Evolutionary conservation across 2,888 invertebrate species (phyloP), one percentile per base, ranked within the genome.

Genomic region (Carterocephalus palaemon): DNA sequence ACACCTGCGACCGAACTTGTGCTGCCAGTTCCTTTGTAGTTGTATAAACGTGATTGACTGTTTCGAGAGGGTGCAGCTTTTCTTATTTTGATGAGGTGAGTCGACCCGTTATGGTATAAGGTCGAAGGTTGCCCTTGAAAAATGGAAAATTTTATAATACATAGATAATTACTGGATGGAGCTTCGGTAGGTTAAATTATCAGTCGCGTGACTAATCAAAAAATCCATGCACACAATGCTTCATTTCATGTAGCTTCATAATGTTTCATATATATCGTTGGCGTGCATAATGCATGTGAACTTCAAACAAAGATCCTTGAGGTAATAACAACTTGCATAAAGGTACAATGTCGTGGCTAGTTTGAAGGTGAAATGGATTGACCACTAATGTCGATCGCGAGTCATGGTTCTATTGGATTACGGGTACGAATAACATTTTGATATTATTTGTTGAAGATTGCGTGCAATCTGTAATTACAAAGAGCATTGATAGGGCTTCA

Each of bases 31-130:
- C 81, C 82, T 60, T 64, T 70, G 63, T 60, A 55, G 54, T 57
- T 43, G 57, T 58, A 51, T 47, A 46, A 43, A 39, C 42, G 62
- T 62, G 67, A 70, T 64, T 64, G 73, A 67, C 62, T 71, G 62
- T 65, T 64, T 51, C 47, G 42, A 60, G 56, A 57, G 58, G 55
- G 62, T 61, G 60, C 59, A 68, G 56, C 70, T 77, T n/a, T n/a
- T n/a, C n/a, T n/a, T 81, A 76, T 83, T 82, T 76, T 76, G 75
- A 74, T 73, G 66, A 82, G 84, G 84, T 84, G 67, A 81, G 83
- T 81, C 58, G 56, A 77, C 76, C 75, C 58, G 52, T 58, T 57
- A 53, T 62, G 56, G 63, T 59, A 64, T 70, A 75, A 81, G 78
- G 79, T 75, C 72, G 72, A 49, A 67, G 68, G 56, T 71, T 73